These are phyloP conservation scores for Dryocosmus kuriphilus DNA, from an alignment of 2,888 invertebrate species.

Conservation along the genomic window DNA sequence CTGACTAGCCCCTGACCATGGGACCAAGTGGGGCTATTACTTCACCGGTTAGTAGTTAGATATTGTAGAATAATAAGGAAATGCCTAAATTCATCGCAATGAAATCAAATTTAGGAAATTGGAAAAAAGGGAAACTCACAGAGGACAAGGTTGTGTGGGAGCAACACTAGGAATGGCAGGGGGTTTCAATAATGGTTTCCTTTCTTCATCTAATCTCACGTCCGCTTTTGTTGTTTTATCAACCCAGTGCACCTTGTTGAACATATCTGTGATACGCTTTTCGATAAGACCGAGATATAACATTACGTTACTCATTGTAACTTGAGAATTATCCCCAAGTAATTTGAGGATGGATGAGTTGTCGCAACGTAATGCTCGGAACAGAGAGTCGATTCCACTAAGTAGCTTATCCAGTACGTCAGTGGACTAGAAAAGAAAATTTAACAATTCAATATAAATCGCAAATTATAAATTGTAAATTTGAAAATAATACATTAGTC, in stretches of 20 bases:
- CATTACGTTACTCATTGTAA: constrained; percentile 87
- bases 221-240: constrained; percentile 70
- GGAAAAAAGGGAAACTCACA: constrained; percentile 72
- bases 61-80: no score
- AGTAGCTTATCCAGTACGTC: constrained; percentile 75
- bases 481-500: no score
- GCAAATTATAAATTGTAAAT: background rate
- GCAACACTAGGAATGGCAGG: constrained; percentile 74
- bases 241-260: constrained; percentile 79
- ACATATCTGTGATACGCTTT: constrained; percentile 84
- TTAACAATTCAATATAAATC: constrained; percentile 32
- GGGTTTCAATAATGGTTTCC: constrained; percentile 70
- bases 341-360: constrained; percentile 86
- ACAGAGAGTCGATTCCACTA: constrained; percentile 78
- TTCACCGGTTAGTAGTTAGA: no score
- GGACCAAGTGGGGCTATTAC: no score
- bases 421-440: constrained; percentile 67
- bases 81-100: no score
- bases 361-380: constrained; percentile 85
- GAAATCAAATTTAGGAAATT: background rate
- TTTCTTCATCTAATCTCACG: constrained; percentile 70
- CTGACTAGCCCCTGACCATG: no score
- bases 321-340: constrained; percentile 85
- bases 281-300: constrained; percentile 91
- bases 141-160: constrained; percentile 79